Evolutionary conservation across 2,888 invertebrate genomes (phyloP), one percentile per base, ranked within the genome.

Genomic region (Agonum fuliginosum): DNA sequence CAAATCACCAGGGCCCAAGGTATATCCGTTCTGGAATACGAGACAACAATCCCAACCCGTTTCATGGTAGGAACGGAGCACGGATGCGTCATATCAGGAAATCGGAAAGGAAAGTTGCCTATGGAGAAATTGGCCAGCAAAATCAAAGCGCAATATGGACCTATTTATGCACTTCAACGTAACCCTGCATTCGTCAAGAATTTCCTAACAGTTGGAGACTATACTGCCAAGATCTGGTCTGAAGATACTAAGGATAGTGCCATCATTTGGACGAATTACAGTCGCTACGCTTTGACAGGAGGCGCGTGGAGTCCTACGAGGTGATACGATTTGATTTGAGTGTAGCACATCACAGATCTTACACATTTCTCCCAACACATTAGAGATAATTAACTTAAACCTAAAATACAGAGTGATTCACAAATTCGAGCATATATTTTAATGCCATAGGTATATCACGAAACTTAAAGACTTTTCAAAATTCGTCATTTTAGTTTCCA

Each of bases 111-210:
- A 0, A 95, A 96, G 87, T 92, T 93, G 0, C 91, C 94, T 0
- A 88, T 90, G 71, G 96, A 96, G 84, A 95, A 95, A 85, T 91
- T 96, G 81, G 90, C 92, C 20, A 89, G 89, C 22, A 86, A 90
- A 85, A 95, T 92, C 82, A 88, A 89, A 80, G 92, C 94, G 2
- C 96, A 97, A 82, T 90, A 94, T 74, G 97, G 98, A 0, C 97
- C 98, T 0, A 94, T 98, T 0, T 93, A 95, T 82, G 91, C 96
- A 10, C 89, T 97, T 5, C 95, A 97, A 83, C 90, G 98, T 79
- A 98, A 98, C 88, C 96, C 98, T 0, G 95, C 95, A 4, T 97
- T 97, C 87, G 91, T 97, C 0, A 98, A 98, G 87, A 97, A 97
- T 85, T 98, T 98, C 85, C 87, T 98, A 67, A 96, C 97, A 0